A percentile compares a stretch with the other conserved stretches of the same genome.
Evolutionary conservation across 2,113 vertebrate genomes (phyloP).

Genomic region (Antigone vipio): DNA sequence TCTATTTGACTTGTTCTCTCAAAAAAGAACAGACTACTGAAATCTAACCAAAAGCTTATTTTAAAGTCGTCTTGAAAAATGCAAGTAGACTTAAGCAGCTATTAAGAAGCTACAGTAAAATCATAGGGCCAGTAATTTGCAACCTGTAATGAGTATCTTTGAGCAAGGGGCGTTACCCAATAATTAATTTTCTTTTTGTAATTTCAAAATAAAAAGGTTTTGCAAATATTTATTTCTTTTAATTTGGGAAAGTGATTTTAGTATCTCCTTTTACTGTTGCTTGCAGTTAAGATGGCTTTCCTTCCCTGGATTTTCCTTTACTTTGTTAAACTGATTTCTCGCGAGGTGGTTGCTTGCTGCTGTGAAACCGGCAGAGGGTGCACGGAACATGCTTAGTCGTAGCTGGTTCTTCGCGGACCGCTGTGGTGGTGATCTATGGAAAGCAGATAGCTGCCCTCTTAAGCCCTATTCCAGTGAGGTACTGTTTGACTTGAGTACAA

Average conservation of each 20-base stretch:
- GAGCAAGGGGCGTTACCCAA: not conserved
- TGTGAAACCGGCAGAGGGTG: slow-evolving; percentile 53
- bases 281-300: not conserved
- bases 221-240: not conserved
- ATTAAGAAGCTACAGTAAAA: not conserved
- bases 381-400: not conserved
- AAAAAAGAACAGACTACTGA: not conserved
- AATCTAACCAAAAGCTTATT: not conserved
- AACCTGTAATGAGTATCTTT: not conserved
- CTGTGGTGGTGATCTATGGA: not conserved
- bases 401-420: not conserved
- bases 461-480: not conserved
- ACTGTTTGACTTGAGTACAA: rapidly evolving
- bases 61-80: not conserved
- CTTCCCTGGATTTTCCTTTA: not conserved
- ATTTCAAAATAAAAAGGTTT: not conserved
- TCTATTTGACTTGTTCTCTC: not conserved
- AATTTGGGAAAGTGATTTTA: not conserved
- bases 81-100: not conserved
- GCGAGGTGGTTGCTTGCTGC: not conserved
- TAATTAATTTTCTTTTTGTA: not conserved
- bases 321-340: not conserved
- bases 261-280: not conserved
- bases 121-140: not conserved
- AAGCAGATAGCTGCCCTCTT: not conserved